Evolutionary conservation across 2,113 vertebrate species (phyloP), one percentile per base, ranked within the genome.

Genomic region (Manacus vitellinus): DNA sequence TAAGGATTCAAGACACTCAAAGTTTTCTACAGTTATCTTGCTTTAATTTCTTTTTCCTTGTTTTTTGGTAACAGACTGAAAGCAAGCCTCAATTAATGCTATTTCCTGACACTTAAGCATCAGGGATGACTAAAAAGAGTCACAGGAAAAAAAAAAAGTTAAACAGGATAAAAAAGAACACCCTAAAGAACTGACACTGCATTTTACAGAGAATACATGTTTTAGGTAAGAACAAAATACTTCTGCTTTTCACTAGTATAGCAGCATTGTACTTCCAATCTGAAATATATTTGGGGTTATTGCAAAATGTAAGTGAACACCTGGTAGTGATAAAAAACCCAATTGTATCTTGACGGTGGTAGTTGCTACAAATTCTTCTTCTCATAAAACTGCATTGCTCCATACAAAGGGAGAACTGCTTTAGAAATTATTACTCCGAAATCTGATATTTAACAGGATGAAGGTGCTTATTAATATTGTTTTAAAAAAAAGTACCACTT

Each of bases 41-140:
- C 4, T 4, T 30, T 43, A 22, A 14, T 21, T 55, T 15, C 9
- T 14, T 5, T 4, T 20, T 5, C 2, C 3, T 25, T 28, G 4
- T 8, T 52, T 51, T 46, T 49, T 49, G 3, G 24, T 22, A 63
- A 43, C 3, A 63, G 41, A 61, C 23, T 62, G 39, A 93, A 86
- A 71, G 28, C 18, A 92, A 87, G 27, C 21, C 52, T 82, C 22
- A 4, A 23, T 51, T 58, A 15, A 66, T 59, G 12, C 3, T 55
- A 82, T 74, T 52, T 76, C 30, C 39, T 78, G 51, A 35, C 27
- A 61, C 9, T 27, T 22, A 83, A 67, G 19, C 13, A 2, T 28
- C 41, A 80, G 15, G 8, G 14, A 78, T 49, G 16, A 39, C 39
- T 68, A 81, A 82, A 88, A 77, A 3, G 2, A 78, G 55, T 4